These are phyloP conservation scores for Cryptus viduatorius DNA, from an alignment of 2,888 invertebrate species.

Conservation along the genomic window DNA sequence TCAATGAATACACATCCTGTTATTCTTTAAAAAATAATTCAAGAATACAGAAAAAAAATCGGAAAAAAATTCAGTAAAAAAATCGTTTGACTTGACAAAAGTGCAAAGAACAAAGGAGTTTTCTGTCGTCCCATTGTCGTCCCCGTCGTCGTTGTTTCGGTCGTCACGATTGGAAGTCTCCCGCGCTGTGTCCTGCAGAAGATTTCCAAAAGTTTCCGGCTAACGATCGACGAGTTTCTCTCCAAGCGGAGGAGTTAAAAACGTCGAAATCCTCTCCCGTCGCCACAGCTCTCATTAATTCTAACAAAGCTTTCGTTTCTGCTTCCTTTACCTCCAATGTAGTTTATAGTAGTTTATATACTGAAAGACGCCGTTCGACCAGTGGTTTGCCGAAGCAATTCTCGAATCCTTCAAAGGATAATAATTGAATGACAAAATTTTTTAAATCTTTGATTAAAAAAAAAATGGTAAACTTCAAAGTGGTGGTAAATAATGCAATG, in stretches of 20 bases:
- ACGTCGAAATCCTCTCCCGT: conserved; percentile 24
- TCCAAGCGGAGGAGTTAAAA: conserved; percentile 68
- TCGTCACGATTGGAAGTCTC: conserved; percentile 43
- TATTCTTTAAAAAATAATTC: too few relatives aligned
- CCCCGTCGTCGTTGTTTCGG: conserved; percentile 28
- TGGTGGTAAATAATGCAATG: too few relatives aligned
- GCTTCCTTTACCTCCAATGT: not conserved
- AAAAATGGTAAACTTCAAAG: too few relatives aligned
- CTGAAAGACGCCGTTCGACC: not conserved
- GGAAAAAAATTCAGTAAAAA: too few relatives aligned
- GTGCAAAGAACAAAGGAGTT: conserved; percentile 57
- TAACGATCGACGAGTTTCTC: conserved; percentile 73
- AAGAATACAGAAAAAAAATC: too few relatives aligned
- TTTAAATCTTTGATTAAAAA: too few relatives aligned
- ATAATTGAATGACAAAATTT: too few relatives aligned
- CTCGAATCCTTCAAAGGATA: not conserved
- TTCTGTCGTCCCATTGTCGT: conserved; percentile 69
- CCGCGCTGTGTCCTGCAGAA: conserved; percentile 36
- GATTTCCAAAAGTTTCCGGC: conserved; percentile 72
- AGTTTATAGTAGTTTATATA: conserved; percentile 31
- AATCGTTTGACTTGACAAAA: conserved; percentile 8
- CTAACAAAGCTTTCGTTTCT: conserved; percentile 62
- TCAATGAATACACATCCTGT: too few relatives aligned
- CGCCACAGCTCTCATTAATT: conserved; percentile 64
- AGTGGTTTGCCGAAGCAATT: conserved; percentile 22